These are phyloP conservation scores for Aphidoletes aphidimyza DNA, from an alignment of 2,888 invertebrate genomes.

Conservation along the genomic window DNA sequence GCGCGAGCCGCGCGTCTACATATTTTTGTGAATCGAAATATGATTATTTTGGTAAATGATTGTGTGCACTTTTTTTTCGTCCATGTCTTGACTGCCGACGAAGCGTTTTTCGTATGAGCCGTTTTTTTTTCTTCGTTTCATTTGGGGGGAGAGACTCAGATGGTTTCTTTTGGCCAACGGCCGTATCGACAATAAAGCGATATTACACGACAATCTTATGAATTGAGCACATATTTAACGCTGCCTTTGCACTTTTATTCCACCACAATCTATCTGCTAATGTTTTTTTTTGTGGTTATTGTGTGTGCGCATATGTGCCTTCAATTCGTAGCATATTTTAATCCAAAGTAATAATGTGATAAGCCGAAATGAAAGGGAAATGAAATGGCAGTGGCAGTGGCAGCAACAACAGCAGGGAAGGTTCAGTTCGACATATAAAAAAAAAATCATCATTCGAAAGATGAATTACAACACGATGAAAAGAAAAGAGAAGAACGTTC, in stretches of 20 bases:
- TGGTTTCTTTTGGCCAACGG: too few species aligned
- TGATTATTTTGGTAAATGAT: slow-evolving; percentile 12
- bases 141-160: too few species aligned
- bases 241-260: background rate
- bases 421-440: background rate
- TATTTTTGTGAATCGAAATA: background rate
- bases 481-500: background rate
- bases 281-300: slow-evolving; percentile 22
- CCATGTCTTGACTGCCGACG: background rate
- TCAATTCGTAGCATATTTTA: background rate
- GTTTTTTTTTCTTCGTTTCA: background rate
- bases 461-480: background rate
- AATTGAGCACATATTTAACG: background rate
- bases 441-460: background rate
- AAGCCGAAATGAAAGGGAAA: slow-evolving; percentile 41
- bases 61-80: background rate
- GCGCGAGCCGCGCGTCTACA: slow-evolving; percentile 33
- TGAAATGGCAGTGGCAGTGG: slow-evolving; percentile 34
- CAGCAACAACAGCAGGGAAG: too few species aligned
- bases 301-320: background rate
- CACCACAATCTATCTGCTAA: background rate
- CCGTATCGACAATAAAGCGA: too few species aligned
- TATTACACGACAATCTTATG: background rate
- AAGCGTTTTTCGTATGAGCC: background rate
- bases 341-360: slow-evolving; percentile 22